Percentiles rank a stretch among this genome's conserved stretches.
Evolutionary conservation across 2,113 vertebrate species (phyloP).

Genomic region (Limnothrissa miodon): DNA sequence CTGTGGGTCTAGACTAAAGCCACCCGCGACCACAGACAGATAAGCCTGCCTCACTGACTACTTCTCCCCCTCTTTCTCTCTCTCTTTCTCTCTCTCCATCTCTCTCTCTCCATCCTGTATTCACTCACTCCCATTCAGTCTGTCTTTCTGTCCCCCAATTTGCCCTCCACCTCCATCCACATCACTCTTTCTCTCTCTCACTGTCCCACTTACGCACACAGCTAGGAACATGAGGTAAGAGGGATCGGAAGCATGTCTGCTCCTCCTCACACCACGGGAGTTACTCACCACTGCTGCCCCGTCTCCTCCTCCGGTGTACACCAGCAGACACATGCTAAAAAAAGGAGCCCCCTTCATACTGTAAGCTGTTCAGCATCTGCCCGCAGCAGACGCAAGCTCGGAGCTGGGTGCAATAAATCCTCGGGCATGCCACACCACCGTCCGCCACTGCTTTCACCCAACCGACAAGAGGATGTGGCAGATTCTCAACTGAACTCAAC

Average conservation of each 20-base stretch:
- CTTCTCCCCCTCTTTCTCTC: neutral
- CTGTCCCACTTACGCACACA: neutral
- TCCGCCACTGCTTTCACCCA: slow-evolving; percentile 37
- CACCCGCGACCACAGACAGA: slow-evolving; percentile 69
- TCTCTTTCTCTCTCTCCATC: neutral
- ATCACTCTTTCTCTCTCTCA: neutral
- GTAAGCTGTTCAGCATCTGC: slow-evolving; percentile 68
- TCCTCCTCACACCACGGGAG: slow-evolving; percentile 55
- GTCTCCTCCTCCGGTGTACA: slow-evolving; percentile 44
- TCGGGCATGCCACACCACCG: slow-evolving; percentile 12
- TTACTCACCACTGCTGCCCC: neutral
- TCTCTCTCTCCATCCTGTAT: neutral
- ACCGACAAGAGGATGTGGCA: neutral
- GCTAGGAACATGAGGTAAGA: slow-evolving; percentile 16
- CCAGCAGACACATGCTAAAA: slow-evolving; percentile 59
- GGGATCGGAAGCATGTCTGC: slow-evolving; percentile 27
- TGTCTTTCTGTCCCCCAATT: slow-evolving; percentile 6
- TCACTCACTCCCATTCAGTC: slow-evolving; percentile 26
- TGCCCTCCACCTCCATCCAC: neutral
- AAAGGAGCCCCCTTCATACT: slow-evolving; percentile 39
- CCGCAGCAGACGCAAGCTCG: slow-evolving; percentile 69
- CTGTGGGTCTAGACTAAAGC: slow-evolving; percentile 62
- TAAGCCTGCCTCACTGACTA: slow-evolving; percentile 53
- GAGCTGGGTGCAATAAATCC: slow-evolving; percentile 67
- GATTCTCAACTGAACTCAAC: neutral